Evolutionary conservation across 2,888 invertebrate species (phyloP), one percentile per base, ranked within the genome.

Genomic region (Seladonia tumulorum): DNA sequence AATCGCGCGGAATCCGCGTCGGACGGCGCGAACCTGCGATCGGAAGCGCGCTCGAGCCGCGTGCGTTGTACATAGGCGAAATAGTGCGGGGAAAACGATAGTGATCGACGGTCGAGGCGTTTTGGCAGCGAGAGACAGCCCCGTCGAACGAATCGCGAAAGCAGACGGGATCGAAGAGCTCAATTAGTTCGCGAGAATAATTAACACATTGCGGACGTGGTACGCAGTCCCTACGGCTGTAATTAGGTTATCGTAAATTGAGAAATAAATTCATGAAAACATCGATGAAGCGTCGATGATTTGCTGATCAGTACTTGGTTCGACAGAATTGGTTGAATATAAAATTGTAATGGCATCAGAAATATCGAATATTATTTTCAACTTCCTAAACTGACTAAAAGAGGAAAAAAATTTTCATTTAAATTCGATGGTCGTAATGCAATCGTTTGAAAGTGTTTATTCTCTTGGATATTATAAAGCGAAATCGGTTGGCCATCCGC

Each of bases 61-160:
- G 53, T 35, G 39, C 47, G 45, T 49, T 85, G 85, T 85, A 85
- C 66, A 83, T 83, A 79, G n/a, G 35, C 57, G 49, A 75, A 35
- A n/a, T 39, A 68, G 22, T 63, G 63, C 63, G 29, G 63, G 63
- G 29, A 42, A 29, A 63, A 57, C 57, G 63, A 63, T 63, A 25
- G 39, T 22, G 68, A 22, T 22, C 68, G 39, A 39, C 22, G n/a
- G 47, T 47, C 53, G 60, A 73, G 22, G 71, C 29, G 49, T 47
- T 45, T 76, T 66, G 25, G 45, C 22, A 35, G 70, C 49, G 79
- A 49, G 66, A 42, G 42, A n/a, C 39, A 68, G 71, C 70, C 39
- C 18, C 29, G 70, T 60, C n/a, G 53, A 57, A 79, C 42, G 45
- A 72, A 63, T 35, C 22, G 14, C 1, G 42, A 29, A n/a, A 39